A percentile compares a stretch with the other conserved stretches of the same genome.
Evolutionary conservation across 2,113 vertebrate species (phyloP).

Genomic region (Campylorhamphus procurvoides): DNA sequence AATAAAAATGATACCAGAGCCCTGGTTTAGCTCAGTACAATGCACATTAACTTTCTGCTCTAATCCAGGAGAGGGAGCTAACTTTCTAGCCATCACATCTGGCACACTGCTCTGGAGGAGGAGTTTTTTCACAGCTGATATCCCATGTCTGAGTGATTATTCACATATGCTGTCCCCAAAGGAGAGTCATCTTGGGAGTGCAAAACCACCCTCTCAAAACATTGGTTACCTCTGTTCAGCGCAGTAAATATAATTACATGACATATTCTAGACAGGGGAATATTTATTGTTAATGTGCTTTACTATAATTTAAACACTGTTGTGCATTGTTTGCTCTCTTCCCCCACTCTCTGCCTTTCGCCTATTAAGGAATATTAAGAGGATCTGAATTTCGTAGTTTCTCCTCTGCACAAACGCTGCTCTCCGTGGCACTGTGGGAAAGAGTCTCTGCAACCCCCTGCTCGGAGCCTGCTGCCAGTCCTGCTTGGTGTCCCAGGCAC

Average conservation of each 20-base stretch:
- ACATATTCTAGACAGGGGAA: slow-evolving; percentile 50
- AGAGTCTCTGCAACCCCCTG: background rate
- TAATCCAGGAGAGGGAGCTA: slow-evolving; percentile 65
- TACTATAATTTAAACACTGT: slow-evolving; percentile 26
- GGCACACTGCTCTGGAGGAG: background rate
- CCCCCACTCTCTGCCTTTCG: slow-evolving; percentile 15
- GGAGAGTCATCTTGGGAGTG: slow-evolving; percentile 40
- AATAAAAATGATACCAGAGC: background rate
- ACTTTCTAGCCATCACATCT: slow-evolving; percentile 5
- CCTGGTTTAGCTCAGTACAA: background rate
- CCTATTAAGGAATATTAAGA: slow-evolving; percentile 55
- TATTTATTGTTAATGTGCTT: slow-evolving; percentile 59
- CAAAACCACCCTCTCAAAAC: slow-evolving; percentile 64
- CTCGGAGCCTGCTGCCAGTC: background rate
- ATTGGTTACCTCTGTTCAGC: slow-evolving; percentile 49
- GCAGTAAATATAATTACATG: slow-evolving; percentile 50
- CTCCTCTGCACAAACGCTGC: background rate
- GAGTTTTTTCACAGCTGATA: slow-evolving; percentile 17
- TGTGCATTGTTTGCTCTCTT: slow-evolving; percentile 41
- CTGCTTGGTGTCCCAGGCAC: background rate
- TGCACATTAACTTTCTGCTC: background rate
- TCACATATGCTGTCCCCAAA: slow-evolving; percentile 51
- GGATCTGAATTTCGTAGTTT: background rate
- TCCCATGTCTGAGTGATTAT: slow-evolving; percentile 38
- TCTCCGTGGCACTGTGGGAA: background rate